Evolutionary conservation across 2,113 vertebrate species (phyloP), one percentile per base, ranked within the genome.

Genomic region (Oriolus oriolus): DNA sequence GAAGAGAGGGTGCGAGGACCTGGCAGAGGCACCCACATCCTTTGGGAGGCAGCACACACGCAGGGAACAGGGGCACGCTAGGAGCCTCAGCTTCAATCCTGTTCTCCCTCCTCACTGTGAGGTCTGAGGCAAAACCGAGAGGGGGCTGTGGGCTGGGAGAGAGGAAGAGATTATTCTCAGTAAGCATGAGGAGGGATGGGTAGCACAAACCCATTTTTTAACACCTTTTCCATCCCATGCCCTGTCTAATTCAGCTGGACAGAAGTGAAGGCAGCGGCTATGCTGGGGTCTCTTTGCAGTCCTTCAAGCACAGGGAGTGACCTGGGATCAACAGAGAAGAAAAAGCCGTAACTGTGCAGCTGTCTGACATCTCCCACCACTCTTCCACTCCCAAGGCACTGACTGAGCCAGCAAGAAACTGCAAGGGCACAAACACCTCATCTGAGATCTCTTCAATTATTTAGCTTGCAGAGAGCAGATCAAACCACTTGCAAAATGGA

Each of bases 81-180:
- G 33, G 57, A 56, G 71, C 20, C 53, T 41, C 57, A 30, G 44
- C 60, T 70, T 17, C 53, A 82, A 27, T 52, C 56, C 47, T 1
- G 0, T 47, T 86, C 19, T 76, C 26, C 45, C 13, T 65, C 21
- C 13, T 50, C 49, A 28, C 0, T 71, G n/a, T 0, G 0, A 63
- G 22, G 31, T 68, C 78, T 45, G 39, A 84, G 52, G 16, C 53
- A 79, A 89, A 91, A 49, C 20, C 5, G 68, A 87, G 79, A 84
- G 16, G 42, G 8, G 11, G 20, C 24, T 22, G 13, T 2, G 3
- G 26, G 65, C 65, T 13, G 5, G 13, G 21, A 64, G 50, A 45
- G 21, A 71, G 33, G 16, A 68, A 35, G 14, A 68, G 17, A 37
- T 33, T 68, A 15, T 82, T 65, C 57, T 39, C 16, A 23, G 39